Base-by-base conservation (phyloP, 2,797 vertebrate genomes). In the Psittacula derbiana region DNA sequence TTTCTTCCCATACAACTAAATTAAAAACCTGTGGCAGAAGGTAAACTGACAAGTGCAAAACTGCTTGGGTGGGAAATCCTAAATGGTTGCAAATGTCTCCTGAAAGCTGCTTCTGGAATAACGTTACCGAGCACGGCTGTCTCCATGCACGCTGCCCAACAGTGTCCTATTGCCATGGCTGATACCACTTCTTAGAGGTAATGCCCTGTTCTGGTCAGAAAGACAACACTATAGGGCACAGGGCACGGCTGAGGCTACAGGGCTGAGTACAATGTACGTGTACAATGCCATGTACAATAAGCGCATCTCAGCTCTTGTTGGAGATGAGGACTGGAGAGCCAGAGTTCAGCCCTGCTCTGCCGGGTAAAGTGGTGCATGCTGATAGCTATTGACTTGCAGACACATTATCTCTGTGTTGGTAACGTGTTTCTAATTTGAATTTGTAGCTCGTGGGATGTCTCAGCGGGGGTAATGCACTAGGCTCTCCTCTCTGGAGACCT, bases 21-120 rank as follows among this genome's bases (percentile, higher is more conserved):
- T 96, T 94, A 94, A 95, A 96, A 96, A 95, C 90, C 94, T 94
- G 96, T 96, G 95, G 55, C 78, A 86, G 86, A 90, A 96, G 92
- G 96, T 97, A 96, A 96, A 92, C 91, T 70, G 88, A 93, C 96
- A 96, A 95, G 94, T 94, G 92, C 71, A 93, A 91, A 90, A 53
- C 92, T 72, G 83, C 92, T 92, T 95, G 95, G 73, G 91, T 96
- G 96, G 95, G 87, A 94, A 86, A 88, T 67, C 75, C 62, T 96
- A 96, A 96, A 90, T 27, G 76, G 73, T 96, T 95, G 46, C 95
- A 92, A 97, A 93, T 94, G 85, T 79, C 75, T 97, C 18, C 50
- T 81, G 85, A 62, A 73, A 86, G 53, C 91, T 80, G 58, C 72
- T 88, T 65, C 49, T 93, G 72, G 86, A 75, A 65, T 46, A 4